Percentiles rank a stretch among this genome's conserved stretches.
phyloP scores from a whole-genome alignment of 2,113 vertebrate genomes.

The Xenus cinereus region DNA sequence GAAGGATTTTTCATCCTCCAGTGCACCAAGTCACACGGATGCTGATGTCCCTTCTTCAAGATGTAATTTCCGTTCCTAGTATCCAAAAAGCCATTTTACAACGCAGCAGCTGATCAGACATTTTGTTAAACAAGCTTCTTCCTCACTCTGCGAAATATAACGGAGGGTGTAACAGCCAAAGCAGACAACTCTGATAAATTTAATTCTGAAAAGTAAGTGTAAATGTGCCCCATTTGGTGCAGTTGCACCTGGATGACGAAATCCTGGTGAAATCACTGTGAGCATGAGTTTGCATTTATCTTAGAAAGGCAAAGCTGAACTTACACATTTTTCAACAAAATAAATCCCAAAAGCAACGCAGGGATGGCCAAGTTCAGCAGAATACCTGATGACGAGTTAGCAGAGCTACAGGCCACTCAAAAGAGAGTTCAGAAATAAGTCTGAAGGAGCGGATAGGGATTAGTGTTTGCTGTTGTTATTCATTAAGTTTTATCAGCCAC shows the following conservation, averaged over 20 bases:
- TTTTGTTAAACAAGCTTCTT: background rate
- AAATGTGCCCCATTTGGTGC: background rate
- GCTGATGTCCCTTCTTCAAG: background rate
- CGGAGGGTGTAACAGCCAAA: background rate
- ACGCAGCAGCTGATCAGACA: background rate
- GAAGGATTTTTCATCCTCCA: background rate
- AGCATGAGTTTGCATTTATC: background rate
- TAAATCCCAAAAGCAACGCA: background rate
- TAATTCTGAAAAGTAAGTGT: background rate
- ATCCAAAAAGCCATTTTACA: background rate
- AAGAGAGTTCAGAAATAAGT: background rate
- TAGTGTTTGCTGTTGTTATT: background rate
- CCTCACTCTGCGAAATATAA: background rate
- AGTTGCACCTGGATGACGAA: background rate
- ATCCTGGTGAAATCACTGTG: background rate
- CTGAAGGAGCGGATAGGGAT: background rate
- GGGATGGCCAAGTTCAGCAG: background rate
- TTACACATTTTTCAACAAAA: background rate
- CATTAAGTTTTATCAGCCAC: constrained; percentile 39
- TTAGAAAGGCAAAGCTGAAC: background rate
- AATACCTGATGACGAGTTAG: background rate
- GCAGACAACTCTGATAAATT: background rate
- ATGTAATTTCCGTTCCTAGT: background rate
- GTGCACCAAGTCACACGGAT: background rate
- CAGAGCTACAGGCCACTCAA: background rate